Conservation (phyloP, 2,113 vertebrate genomes). For the Heloderma charlesbogerti region DNA sequence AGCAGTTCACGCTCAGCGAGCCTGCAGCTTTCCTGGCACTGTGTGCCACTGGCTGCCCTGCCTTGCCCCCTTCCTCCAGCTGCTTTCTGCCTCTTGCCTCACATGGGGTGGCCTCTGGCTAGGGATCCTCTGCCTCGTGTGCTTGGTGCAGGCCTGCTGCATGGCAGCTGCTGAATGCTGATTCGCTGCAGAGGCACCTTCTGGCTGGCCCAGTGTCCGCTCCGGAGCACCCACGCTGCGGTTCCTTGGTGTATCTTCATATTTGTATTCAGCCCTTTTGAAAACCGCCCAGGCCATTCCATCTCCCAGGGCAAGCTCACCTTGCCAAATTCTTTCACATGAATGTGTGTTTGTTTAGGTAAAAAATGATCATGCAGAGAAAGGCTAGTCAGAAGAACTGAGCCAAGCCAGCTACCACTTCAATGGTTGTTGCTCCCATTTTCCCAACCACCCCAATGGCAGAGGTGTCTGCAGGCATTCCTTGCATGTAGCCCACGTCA, state of each 20-base stretch:
- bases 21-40: neutral
- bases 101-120: neutral
- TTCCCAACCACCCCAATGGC: neutral
- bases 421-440: neutral
- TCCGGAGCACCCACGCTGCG: no score
- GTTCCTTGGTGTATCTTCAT: neutral
- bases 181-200: neutral
- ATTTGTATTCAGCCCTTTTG: neutral
- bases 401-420: neutral
- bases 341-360: neutral
- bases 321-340: neutral
- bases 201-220: neutral
- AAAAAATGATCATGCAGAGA: neutral
- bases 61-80: neutral
- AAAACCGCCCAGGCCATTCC: no score
- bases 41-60: no score
- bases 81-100: neutral
- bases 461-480: no score
- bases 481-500: no score
- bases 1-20: neutral
- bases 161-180: neutral
- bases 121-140: neutral
- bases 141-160: neutral
- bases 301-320: no score
- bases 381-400: neutral